Evolutionary conservation across 2,888 invertebrate species (phyloP).

Genomic region (Tipula unca): DNA sequence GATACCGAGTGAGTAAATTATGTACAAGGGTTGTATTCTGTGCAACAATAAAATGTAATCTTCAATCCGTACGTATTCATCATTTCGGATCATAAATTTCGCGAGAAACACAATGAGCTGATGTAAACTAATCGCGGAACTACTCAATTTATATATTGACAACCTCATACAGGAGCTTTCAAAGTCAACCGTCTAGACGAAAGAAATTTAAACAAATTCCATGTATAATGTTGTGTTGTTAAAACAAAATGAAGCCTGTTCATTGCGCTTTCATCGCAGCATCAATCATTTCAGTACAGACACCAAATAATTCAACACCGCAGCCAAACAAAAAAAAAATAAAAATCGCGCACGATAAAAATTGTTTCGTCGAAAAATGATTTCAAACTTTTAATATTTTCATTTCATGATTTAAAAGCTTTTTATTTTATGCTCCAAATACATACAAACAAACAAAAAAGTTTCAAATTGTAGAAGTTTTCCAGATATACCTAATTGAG

Average conservation of each 20-base stretch:
- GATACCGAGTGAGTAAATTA: too few relatives aligned
- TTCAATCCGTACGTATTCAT: too few relatives aligned
- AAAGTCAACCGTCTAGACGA: not conserved
- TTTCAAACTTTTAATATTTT: not conserved
- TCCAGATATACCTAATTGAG: not conserved
- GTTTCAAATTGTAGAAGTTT: not conserved
- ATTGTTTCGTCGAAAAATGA: too few relatives aligned
- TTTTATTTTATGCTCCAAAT: not conserved
- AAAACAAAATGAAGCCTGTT: not conserved
- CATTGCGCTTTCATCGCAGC: not conserved
- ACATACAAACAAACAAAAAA: not conserved
- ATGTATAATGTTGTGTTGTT: not conserved
- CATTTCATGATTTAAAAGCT: not conserved
- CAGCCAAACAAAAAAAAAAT: not conserved
- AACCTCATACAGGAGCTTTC: not conserved
- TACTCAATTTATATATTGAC: too few relatives aligned
- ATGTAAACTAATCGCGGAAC: too few relatives aligned
- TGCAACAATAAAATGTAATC: too few relatives aligned
- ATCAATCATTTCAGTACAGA: not conserved
- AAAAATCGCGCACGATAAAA: too few relatives aligned
- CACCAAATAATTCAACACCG: not conserved
- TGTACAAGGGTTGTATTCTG: too few relatives aligned
- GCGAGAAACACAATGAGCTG: too few relatives aligned
- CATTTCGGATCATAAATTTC: too few relatives aligned
- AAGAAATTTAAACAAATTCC: not conserved